These are phyloP conservation scores for Blastobasis adustella DNA, from an alignment of 2,888 invertebrate species.

Conservation along the genomic window DNA sequence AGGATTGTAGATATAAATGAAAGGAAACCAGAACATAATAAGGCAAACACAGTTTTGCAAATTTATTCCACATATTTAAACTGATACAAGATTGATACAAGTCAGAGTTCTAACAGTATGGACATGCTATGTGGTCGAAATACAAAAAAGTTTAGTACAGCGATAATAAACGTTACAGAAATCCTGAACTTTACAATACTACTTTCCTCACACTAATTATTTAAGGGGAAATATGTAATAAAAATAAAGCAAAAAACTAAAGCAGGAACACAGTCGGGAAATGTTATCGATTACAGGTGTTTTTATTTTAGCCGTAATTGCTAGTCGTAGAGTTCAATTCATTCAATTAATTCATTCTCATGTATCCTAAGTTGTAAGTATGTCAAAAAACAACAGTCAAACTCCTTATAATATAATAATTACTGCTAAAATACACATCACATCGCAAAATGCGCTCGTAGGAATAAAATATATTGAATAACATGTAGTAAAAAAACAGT, in stretches of 20 bases:
- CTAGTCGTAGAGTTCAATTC: slow-evolving; percentile 56
- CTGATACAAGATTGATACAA: slow-evolving; percentile 74
- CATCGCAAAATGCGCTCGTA: slow-evolving; percentile 87
- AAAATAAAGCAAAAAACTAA: slow-evolving; percentile 74
- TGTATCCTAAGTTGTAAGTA: slow-evolving; percentile 72
- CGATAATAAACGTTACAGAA: slow-evolving; percentile 67
- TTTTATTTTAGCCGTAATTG: slow-evolving; percentile 67
- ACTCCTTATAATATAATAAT: slow-evolving; percentile 75
- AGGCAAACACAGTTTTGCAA: slow-evolving; percentile 76
- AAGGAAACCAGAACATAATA: slow-evolving; percentile 58
- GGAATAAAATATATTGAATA: slow-evolving; percentile 86
- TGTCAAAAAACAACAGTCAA: slow-evolving; percentile 76
- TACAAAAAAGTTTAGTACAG: slow-evolving; percentile 68
- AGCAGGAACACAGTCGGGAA: slow-evolving; percentile 74
- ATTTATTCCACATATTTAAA: slow-evolving; percentile 73
- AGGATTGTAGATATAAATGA: slow-evolving; percentile 5
- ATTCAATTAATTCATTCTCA: slow-evolving; percentile 59
- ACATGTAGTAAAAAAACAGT: slow-evolving; percentile 75
- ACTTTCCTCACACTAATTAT: slow-evolving; percentile 70
- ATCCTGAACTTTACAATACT: slow-evolving; percentile 71
- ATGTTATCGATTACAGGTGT: slow-evolving; percentile 68
- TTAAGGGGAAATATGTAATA: slow-evolving; percentile 67
- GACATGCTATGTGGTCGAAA: slow-evolving; percentile 67
- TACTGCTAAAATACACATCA: slow-evolving; percentile 77
- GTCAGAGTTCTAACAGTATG: slow-evolving; percentile 70